Percentiles rank a stretch among this genome's conserved stretches.
These are phyloP conservation scores for Syngnathoides biaculeatus DNA, from an alignment of 2,113 vertebrate species.

Conservation along the genomic window DNA sequence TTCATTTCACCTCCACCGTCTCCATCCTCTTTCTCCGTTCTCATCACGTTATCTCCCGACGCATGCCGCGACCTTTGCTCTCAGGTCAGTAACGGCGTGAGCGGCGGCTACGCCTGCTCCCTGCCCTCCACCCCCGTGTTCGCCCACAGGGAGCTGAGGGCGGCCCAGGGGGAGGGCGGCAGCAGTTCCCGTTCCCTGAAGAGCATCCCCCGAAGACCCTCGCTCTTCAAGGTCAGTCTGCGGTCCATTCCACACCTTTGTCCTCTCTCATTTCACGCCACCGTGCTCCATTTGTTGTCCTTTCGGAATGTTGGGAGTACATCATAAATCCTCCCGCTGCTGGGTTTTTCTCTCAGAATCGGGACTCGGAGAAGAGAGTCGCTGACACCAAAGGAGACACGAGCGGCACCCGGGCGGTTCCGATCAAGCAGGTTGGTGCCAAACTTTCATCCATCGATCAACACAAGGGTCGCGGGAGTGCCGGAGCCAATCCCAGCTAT, in stretches of 20 bases:
- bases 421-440: constrained; percentile 85
- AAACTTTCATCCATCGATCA: neutral
- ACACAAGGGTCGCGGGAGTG: too few relatives aligned
- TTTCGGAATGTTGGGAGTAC: neutral
- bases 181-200: constrained; percentile 78
- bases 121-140: constrained; percentile 92
- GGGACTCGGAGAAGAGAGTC: constrained; percentile 85
- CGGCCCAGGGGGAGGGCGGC: constrained; percentile 67
- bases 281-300: neutral
- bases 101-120: constrained; percentile 85
- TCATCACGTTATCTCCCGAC: neutral
- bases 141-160: constrained; percentile 85
- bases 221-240: constrained; percentile 86
- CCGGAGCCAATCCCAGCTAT: too few relatives aligned
- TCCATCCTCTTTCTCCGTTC: neutral
- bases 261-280: neutral
- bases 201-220: constrained; percentile 85
- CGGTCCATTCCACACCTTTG: neutral
- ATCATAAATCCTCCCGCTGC: neutral
- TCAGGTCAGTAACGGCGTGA: constrained; percentile 88
- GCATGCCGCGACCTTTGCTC: neutral
- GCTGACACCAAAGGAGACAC: constrained; percentile 81
- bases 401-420: constrained; percentile 75
- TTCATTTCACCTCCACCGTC: neutral
- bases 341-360: constrained; percentile 78